Conservation (phyloP, 2,113 vertebrate species). For the Notiomystis cincta region DNA sequence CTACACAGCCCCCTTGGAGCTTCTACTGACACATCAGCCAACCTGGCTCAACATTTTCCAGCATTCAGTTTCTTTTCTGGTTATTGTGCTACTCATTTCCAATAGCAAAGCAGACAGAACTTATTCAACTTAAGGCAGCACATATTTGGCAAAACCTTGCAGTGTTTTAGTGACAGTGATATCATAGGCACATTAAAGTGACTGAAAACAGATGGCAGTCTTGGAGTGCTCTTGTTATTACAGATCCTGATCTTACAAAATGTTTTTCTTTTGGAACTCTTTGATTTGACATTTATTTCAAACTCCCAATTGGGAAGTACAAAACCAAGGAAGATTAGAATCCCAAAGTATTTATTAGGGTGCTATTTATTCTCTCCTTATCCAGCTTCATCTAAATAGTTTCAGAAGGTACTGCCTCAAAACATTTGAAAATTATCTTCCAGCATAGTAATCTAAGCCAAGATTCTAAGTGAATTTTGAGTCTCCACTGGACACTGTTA, state of each 20-base stretch:
- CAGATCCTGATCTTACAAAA: constrained; percentile 1
- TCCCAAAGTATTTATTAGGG: not conserved
- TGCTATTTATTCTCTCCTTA: not conserved
- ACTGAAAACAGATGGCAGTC: constrained; percentile 40
- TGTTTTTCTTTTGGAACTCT: not conserved
- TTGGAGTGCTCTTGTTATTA: constrained; percentile 17
- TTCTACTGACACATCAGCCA: not conserved
- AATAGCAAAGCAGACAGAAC: not conserved
- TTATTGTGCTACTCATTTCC: not conserved
- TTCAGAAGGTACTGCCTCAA: not conserved
- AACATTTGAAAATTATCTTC: not conserved
- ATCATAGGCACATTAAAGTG: constrained; percentile 14
- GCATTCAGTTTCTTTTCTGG: not conserved
- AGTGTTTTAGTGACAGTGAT: constrained; percentile 15
- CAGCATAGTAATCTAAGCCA: not conserved
- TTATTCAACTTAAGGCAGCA: not conserved
- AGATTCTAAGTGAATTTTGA: not conserved
- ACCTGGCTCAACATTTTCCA: not conserved
- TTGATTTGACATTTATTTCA: constrained; percentile 29
- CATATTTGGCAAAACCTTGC: not conserved
- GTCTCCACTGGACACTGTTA: not conserved
- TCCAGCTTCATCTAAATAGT: not conserved
- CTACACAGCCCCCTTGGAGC: not conserved
- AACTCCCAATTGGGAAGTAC: not conserved
- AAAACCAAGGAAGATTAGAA: not conserved